These are phyloP conservation scores for Dryadula phaetusa DNA, from an alignment of 2,888 invertebrate genomes.

Conservation along the genomic window DNA sequence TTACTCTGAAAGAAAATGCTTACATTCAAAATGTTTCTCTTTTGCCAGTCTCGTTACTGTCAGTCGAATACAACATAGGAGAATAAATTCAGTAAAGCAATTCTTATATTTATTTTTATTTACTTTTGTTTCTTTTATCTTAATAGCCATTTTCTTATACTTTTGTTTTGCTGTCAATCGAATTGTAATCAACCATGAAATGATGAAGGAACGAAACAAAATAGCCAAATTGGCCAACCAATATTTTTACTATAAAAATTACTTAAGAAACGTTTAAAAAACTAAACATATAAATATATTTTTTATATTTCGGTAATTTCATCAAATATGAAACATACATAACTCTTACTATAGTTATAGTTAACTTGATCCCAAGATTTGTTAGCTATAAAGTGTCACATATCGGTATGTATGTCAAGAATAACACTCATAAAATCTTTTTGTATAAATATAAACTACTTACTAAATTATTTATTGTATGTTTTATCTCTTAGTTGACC, in stretches of 20 bases:
- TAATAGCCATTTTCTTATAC: neutral
- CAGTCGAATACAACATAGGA: too few relatives aligned
- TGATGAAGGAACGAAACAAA: neutral
- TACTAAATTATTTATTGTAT: constrained; percentile 34
- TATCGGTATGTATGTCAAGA: constrained; percentile 31
- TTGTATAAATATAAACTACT: constrained; percentile 26
- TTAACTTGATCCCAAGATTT: constrained; percentile 14
- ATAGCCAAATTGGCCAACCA: neutral
- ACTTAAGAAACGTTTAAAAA: neutral
- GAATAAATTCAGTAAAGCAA: too few relatives aligned
- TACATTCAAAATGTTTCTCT: neutral
- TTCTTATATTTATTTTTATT: too few relatives aligned
- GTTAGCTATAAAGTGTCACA: constrained; percentile 21
- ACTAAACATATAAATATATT: neutral
- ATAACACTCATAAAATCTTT: constrained; percentile 30
- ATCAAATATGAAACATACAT: neutral
- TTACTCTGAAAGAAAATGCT: neutral
- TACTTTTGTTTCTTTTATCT: neutral
- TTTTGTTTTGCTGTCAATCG: constrained; percentile 1
- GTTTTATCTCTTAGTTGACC: constrained; percentile 39
- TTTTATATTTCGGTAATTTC: neutral
- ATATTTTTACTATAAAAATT: neutral
- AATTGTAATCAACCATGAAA: constrained; percentile 4
- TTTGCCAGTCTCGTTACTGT: too few relatives aligned
- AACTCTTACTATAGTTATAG: neutral